Percentiles rank a stretch among this genome's conserved stretches.
These are phyloP conservation scores for Rotaria macrura DNA, from an alignment of 2,888 invertebrate species.

Conservation along the genomic window DNA sequence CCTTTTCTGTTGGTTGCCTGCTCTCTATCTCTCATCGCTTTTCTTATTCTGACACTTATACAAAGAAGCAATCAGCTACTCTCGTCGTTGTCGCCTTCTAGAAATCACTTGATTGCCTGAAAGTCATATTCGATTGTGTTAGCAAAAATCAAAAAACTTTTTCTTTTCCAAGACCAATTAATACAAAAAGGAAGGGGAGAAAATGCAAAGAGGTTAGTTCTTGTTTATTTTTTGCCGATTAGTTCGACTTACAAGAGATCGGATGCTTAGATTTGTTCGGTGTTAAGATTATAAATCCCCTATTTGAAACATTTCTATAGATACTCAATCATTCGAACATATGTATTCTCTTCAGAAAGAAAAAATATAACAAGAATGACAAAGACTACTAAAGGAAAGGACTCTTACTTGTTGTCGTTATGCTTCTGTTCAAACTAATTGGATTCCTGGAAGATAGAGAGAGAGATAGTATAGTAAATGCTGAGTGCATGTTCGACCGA, in stretches of 20 bases:
- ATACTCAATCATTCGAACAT: not conserved
- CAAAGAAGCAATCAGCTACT: not conserved
- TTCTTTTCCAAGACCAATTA: not conserved
- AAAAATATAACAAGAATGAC: not conserved
- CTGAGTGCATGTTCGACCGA: not conserved
- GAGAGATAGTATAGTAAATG: not conserved
- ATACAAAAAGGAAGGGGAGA: not conserved
- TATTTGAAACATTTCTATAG: not conserved
- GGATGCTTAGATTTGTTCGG: not conserved
- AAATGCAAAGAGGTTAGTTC: not conserved
- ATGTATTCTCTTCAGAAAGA: not conserved
- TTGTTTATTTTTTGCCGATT: not conserved
- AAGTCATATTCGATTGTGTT: not conserved
- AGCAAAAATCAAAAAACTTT: not conserved
- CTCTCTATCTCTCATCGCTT: not conserved
- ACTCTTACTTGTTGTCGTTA: not conserved
- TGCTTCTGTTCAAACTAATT: slow-evolving; percentile 3
- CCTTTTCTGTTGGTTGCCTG: too few species aligned
- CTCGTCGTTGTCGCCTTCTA: not conserved
- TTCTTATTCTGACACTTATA: not conserved
- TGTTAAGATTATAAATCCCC: not conserved
- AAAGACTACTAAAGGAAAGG: not conserved
- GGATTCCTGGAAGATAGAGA: not conserved
- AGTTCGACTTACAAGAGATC: not conserved
- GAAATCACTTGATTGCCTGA: not conserved